Evolutionary conservation across 2,888 invertebrate species (phyloP).

Genomic region (Drosophila mimetica): DNA sequence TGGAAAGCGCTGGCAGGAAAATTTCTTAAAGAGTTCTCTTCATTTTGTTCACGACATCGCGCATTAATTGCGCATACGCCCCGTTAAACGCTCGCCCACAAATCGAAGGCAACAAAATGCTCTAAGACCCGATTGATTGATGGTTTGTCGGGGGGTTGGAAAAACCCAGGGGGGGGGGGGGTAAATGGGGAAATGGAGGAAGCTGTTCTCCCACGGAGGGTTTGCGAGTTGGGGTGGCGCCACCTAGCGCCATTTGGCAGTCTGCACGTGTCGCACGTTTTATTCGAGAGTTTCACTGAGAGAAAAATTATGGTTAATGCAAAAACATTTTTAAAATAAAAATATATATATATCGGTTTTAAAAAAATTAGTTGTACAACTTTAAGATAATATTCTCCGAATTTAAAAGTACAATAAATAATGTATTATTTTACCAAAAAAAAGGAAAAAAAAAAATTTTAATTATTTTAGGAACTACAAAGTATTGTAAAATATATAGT

Average conservation of each 20-base stretch:
- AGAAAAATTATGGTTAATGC: background rate
- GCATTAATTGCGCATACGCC: slow-evolving; percentile 65
- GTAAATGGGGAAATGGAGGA: background rate
- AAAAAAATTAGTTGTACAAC: too few species aligned
- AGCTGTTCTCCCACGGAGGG: slow-evolving; percentile 9
- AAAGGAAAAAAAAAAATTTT: too few species aligned
- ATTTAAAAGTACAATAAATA: too few species aligned
- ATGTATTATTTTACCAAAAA: too few species aligned
- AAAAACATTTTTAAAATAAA: too few species aligned
- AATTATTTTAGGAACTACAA: too few species aligned
- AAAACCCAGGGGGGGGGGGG: background rate
- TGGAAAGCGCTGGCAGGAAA: slow-evolving; percentile 31
- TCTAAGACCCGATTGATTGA: slow-evolving; percentile 49
- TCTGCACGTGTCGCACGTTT: slow-evolving; percentile 44
- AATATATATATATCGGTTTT: too few species aligned
- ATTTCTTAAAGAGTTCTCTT: slow-evolving; percentile 37
- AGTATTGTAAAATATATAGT: too few species aligned
- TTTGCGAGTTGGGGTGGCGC: slow-evolving; percentile 29
- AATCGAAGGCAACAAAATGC: slow-evolving; percentile 37
- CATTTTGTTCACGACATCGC: slow-evolving; percentile 22
- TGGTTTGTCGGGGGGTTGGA: slow-evolving; percentile 15
- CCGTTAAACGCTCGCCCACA: slow-evolving; percentile 44
- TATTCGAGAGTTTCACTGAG: slow-evolving; percentile 3
- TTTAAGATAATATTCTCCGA: too few species aligned
- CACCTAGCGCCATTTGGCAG: slow-evolving; percentile 38